phyloP scores from a whole-genome alignment of 2,888 invertebrate genomes.

The Megaustenia siamemsis region DNA sequence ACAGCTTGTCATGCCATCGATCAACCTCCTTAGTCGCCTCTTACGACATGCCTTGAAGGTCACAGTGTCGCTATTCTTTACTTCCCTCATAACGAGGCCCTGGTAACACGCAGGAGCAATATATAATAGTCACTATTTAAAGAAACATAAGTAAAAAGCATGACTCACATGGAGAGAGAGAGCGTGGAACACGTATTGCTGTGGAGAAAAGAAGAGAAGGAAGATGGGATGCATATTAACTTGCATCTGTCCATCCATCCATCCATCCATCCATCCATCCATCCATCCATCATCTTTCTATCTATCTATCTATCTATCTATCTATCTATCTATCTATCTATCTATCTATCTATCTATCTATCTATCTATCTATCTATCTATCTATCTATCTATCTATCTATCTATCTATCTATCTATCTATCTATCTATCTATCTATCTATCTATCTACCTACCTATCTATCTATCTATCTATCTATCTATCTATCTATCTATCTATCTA shows the following conservation, averaged over 20 bases:
- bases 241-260: no score
- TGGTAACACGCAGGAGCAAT: no score
- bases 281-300: no score
- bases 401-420: neutral
- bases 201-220: neutral
- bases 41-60: no score
- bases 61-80: no score
- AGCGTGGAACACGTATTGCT: neutral
- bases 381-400: neutral
- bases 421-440: neutral
- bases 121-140: no score
- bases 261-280: no score
- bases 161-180: neutral
- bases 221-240: neutral
- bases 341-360: slow-evolving; percentile 1
- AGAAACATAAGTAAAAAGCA: neutral
- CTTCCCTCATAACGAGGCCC: no score
- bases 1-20: no score
- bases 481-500: neutral
- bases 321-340: slow-evolving; percentile 1
- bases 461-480: neutral
- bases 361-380: slow-evolving; percentile 1
- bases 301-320: neutral
- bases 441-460: no score
- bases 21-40: no score